Evolutionary conservation across 2,797 vertebrate species (phyloP).

Genomic region (Microctenopoma stevenorrisi): DNA sequence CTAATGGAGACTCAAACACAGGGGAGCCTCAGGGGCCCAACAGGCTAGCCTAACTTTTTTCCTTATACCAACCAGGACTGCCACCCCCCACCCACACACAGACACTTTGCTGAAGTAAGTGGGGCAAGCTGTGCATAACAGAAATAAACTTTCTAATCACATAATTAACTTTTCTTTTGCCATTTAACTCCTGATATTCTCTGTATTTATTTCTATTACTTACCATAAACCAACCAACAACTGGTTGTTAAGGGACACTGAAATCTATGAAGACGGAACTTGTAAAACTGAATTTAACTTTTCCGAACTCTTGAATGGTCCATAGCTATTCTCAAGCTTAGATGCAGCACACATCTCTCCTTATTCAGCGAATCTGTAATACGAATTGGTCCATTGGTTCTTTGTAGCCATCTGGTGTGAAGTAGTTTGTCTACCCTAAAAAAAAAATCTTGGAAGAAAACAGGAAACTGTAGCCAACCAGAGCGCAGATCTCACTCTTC

Average conservation of each 20-base stretch:
- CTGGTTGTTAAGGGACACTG: neutral
- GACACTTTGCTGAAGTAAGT: constrained; percentile 20
- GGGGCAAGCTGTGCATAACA: constrained; percentile 37
- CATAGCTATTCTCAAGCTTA: constrained; percentile 19
- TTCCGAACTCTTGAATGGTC: constrained; percentile 18
- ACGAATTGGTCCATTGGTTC: constrained; percentile 57
- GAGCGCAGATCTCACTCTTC: constrained; percentile 57
- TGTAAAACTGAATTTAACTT: constrained; percentile 10
- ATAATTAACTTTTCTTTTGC: constrained; percentile 14
- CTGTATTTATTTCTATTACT: neutral
- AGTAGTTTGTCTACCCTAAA: constrained; percentile 31
- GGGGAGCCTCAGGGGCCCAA: constrained; percentile 72
- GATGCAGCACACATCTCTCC: constrained; percentile 25
- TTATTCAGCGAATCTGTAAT: constrained; percentile 57
- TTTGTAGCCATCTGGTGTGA: constrained; percentile 65
- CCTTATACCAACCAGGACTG: constrained; percentile 37
- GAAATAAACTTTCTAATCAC: constrained; percentile 48
- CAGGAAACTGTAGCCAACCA: constrained; percentile 50
- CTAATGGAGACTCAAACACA: constrained; percentile 82
- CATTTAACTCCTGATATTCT: neutral
- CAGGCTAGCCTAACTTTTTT: constrained; percentile 66
- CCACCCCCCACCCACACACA: neutral
- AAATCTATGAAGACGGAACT: neutral
- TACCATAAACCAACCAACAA: neutral
- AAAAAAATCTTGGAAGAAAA: constrained; percentile 51